Conservation (phyloP, 2,888 invertebrate species). For the Cerastis rubricosa region DNA sequence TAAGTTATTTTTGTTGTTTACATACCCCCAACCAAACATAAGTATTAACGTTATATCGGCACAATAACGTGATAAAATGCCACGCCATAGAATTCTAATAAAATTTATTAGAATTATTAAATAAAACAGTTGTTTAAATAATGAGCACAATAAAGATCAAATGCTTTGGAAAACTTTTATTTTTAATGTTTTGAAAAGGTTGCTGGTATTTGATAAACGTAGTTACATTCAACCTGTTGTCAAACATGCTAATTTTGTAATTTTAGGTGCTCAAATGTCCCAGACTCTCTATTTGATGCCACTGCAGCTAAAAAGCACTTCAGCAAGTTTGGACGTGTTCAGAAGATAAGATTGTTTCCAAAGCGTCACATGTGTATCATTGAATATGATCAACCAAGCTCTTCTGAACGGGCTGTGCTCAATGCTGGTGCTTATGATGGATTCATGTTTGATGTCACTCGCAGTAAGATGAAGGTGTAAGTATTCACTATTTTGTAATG, state of each 20-base stretch:
- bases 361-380: conserved; percentile 92
- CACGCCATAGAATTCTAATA: not conserved
- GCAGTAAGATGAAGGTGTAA: conserved; percentile 88
- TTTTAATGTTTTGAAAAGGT: not conserved
- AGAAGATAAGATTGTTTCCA: conserved; percentile 92
- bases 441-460: conserved; percentile 91
- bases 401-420: conserved; percentile 91
- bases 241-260: not conserved
- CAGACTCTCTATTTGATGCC: conserved; percentile 91
- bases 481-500: conserved; percentile 57
- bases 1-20: conserved; percentile 72
- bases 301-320: conserved; percentile 92
- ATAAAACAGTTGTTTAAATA: not conserved
- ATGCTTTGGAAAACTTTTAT: not conserved
- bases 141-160: not conserved
- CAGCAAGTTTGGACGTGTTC: conserved; percentile 93
- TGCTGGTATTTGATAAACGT: not conserved
- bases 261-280: conserved; percentile 92
- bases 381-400: conserved; percentile 92
- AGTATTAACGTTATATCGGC: not conserved
- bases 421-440: conserved; percentile 92
- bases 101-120: not conserved
- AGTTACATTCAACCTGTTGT: not conserved
- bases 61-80: not conserved
- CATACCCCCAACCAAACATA: conserved; percentile 28